phyloP scores from a whole-genome alignment of 2,888 invertebrate species.

The Drosophila vallismaia region DNA sequence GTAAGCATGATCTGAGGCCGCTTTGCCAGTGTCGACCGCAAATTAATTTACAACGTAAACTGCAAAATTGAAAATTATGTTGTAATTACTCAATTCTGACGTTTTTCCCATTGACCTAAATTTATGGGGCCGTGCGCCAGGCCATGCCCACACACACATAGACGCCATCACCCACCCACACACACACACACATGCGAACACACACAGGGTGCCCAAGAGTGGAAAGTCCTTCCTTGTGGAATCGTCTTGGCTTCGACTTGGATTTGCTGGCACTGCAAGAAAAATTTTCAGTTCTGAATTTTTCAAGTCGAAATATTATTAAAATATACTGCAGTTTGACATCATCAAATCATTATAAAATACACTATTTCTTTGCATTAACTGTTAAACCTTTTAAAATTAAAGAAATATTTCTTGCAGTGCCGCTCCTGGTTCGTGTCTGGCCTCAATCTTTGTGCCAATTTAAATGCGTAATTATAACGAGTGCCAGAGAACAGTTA shows the following conservation, averaged over 20 bases:
- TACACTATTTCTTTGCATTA: not conserved
- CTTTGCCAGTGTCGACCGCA: conserved; percentile 74
- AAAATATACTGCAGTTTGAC: not conserved
- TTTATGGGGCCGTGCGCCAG: conserved; percentile 66
- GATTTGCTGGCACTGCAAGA: conserved; percentile 22
- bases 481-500: conserved; percentile 70
- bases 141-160: conserved; percentile 29
- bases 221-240: conserved; percentile 26
- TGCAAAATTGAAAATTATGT: conserved; percentile 79
- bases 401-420: not conserved
- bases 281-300: too few relatives aligned
- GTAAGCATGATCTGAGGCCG: conserved; percentile 16
- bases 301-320: too few relatives aligned
- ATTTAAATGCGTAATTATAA: conserved; percentile 79
- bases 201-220: conserved; percentile 1
- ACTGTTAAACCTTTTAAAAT: not conserved
- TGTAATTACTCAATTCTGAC: conserved; percentile 80
- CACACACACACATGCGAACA: conserved; percentile 11
- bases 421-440: conserved; percentile 23
- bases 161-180: conserved; percentile 7
- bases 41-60: conserved; percentile 79
- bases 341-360: not conserved
- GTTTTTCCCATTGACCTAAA: conserved; percentile 79
- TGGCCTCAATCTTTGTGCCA: conserved; percentile 68
- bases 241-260: conserved; percentile 15